A percentile compares a stretch with the other conserved stretches of the same genome.
Evolutionary conservation across 2,797 vertebrate genomes (phyloP).

Genomic region (Dallia pectoralis): DNA sequence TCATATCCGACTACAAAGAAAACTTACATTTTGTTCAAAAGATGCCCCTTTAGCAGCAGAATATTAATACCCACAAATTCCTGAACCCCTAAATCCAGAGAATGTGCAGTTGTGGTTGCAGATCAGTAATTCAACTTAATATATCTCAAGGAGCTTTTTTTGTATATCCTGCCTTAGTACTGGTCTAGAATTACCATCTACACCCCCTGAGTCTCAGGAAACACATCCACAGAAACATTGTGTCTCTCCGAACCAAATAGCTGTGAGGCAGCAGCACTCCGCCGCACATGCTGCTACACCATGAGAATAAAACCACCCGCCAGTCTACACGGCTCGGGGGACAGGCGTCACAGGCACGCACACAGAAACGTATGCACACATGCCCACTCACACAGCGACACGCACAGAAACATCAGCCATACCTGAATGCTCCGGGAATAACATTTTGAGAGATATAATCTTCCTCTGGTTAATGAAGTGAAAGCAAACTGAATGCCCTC

Average conservation of each 20-base stretch:
- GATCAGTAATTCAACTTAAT: too few relatives aligned
- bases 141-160: too few relatives aligned
- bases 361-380: background rate
- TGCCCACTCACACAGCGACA: background rate
- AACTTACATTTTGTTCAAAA: background rate
- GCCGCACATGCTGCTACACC: background rate
- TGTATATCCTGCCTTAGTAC: background rate
- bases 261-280: background rate
- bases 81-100: background rate
- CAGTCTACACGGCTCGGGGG: too few relatives aligned
- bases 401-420: background rate
- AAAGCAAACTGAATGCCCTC: background rate
- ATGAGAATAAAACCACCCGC: background rate
- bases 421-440: too few relatives aligned
- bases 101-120: background rate
- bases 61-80: background rate
- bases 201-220: background rate
- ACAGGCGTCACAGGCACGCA: background rate
- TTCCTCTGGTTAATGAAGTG: background rate
- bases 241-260: background rate
- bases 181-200: background rate
- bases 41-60: background rate
- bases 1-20: background rate
- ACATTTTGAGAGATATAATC: background rate
- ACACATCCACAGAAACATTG: background rate